A percentile compares a stretch with the other conserved stretches of the same genome.
Conservation (phyloP, 2,113 vertebrate species). For the Heteronetta atricapilla region DNA sequence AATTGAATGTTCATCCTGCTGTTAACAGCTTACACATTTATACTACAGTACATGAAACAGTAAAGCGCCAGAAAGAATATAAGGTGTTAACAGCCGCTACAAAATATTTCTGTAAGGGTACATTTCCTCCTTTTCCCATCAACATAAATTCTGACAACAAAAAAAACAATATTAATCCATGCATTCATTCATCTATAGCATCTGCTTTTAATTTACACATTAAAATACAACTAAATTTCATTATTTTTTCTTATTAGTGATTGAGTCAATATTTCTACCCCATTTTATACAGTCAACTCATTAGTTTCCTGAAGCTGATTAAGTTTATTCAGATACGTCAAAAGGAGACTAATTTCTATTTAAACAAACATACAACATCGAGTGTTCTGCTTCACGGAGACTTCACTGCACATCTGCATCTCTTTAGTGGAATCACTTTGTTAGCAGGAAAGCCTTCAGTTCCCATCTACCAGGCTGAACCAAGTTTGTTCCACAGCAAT, state of each 20-base stretch:
- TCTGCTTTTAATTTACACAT: conserved; percentile 72
- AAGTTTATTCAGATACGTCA: neutral
- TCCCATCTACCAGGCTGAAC: neutral
- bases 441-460: neutral
- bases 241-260: conserved; percentile 37
- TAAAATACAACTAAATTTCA: conserved; percentile 23
- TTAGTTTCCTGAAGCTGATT: neutral
- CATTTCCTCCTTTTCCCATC: conserved; percentile 77
- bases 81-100: conserved; percentile 80
- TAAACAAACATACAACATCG: neutral
- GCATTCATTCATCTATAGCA: conserved; percentile 70
- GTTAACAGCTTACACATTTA: conserved; percentile 75
- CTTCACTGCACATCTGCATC: conserved; percentile 17
- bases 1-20: conserved; percentile 68
- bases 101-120: conserved; percentile 76
- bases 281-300: neutral
- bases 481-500: neutral
- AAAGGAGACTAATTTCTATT: neutral
- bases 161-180: conserved; percentile 67
- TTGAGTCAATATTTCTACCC: conserved; percentile 12
- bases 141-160: conserved; percentile 79
- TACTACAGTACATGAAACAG: conserved; percentile 54
- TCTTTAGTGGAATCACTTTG: conserved; percentile 1
- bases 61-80: conserved; percentile 59
- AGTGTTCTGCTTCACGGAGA: neutral